phyloP scores from a whole-genome alignment of 1,140 invertebrate species.

The Archegozetes longisetosus region DNA sequence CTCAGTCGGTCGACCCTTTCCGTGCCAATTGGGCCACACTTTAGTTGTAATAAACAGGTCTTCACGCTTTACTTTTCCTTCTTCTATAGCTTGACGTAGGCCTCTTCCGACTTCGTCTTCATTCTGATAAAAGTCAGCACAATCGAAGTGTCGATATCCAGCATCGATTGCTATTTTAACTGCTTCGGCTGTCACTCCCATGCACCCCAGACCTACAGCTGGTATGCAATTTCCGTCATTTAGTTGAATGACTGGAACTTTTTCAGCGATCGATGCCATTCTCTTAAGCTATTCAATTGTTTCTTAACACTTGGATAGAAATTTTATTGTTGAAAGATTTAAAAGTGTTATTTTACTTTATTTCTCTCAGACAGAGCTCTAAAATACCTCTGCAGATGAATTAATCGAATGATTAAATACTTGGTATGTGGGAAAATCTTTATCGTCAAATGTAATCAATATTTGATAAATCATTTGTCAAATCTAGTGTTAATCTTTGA shows the following conservation, averaged over 20 bases:
- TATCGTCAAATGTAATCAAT: no score
- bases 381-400: no score
- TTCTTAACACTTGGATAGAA: no score
- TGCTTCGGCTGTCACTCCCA: constrained; percentile 48
- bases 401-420: no score
- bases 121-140: constrained; percentile 68
- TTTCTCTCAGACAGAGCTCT: no score
- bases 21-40: constrained; percentile 46
- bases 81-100: constrained; percentile 48
- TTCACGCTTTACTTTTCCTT: constrained; percentile 55
- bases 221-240: constrained; percentile 19
- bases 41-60: constrained; percentile 58
- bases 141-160: constrained; percentile 79
- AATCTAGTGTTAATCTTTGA: no score
- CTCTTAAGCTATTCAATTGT: no score
- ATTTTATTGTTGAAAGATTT: no score
- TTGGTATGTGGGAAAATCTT: no score
- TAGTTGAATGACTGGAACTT: constrained; percentile 5
- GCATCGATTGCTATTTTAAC: constrained; percentile 59
- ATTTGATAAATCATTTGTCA: no score
- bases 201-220: constrained; percentile 22
- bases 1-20: constrained; percentile 41
- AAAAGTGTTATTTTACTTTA: no score
- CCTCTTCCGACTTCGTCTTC: constrained; percentile 65
- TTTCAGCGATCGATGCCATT: constrained; percentile 1